These are phyloP conservation scores for Chaetorhynchus papuensis DNA, from an alignment of 2,113 vertebrate species.

Conservation along the genomic window DNA sequence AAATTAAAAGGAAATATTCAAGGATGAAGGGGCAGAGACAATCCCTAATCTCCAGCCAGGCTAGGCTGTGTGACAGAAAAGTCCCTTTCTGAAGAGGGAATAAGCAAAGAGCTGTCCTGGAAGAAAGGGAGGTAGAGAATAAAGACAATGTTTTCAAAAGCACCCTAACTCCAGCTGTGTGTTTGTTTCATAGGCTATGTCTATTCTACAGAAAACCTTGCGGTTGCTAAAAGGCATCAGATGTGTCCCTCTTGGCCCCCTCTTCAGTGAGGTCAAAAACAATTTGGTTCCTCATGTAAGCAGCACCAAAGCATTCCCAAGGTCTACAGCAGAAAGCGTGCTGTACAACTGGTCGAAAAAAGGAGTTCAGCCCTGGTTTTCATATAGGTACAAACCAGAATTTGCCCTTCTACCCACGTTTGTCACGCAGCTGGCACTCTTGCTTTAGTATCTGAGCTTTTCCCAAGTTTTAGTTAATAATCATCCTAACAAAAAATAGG, in stretches of 20 bases:
- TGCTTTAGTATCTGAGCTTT: neutral
- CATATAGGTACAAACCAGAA: neutral
- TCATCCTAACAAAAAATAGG: neutral
- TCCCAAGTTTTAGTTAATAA: neutral
- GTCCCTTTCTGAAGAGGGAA: constrained; percentile 54
- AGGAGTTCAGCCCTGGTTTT: neutral
- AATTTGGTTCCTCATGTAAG: constrained; percentile 38
- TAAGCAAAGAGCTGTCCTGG: constrained; percentile 57
- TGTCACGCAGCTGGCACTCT: neutral
- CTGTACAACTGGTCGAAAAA: neutral
- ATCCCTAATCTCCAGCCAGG: constrained; percentile 44
- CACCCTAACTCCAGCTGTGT: constrained; percentile 59
- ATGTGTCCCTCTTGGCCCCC: constrained; percentile 33
- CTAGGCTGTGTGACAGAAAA: constrained; percentile 52
- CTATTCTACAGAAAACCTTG: constrained; percentile 41
- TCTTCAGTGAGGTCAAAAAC: constrained; percentile 41
- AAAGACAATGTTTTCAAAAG: constrained; percentile 64
- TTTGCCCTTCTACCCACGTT: neutral
- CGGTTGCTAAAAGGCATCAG: constrained; percentile 39
- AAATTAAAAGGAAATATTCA: constrained; percentile 70
- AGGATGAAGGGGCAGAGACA: constrained; percentile 61
- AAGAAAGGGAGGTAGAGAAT: constrained; percentile 49
- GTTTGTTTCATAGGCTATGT: constrained; percentile 48
- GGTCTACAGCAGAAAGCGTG: neutral
- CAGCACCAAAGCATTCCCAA: constrained; percentile 14